Base-by-base conservation (phyloP, 2,113 vertebrate species). In the Rhinichthys klamathensis region DNA sequence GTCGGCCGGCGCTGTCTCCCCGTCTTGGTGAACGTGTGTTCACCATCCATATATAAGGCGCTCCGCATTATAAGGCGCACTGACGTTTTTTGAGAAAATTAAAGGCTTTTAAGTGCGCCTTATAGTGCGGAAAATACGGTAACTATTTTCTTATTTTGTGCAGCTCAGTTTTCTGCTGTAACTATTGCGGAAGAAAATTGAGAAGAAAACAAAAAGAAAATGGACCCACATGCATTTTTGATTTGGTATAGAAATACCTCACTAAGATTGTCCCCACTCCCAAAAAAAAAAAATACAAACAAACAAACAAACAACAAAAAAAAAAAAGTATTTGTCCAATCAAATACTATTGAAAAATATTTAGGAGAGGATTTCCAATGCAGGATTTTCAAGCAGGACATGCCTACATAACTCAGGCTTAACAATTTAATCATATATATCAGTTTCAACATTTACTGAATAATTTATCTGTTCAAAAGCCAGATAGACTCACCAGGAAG, bases 221-320 rank as follows among this genome's bases (percentile, higher is more conserved):
- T 25, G 30, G 11, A 58, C 41, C 13, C n/a, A 61, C 44, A 38
- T 72, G 23, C 11, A 41, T 82, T 86, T 63, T 61, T 78, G 49
- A 70, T 72, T 61, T 82, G 69, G 76, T 9, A 75, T 6, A 75
- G 38, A 27, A 84, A 60, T 46, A 46, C 65, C 51, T n/a, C n/a
- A n/a, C n/a, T n/a, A n/a, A n/a, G n/a, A n/a, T n/a, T n/a, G n/a
- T n/a, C n/a, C n/a, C n/a, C 38, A 84, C 6, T 54, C 15, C 12
- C 8, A 16, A 21, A 16, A 35, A 69, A 35, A 35, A 69, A 35
- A 13, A 35, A 35, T 2, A 18, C 15, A 21, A 27, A 18, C 35
- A 35, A 5, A 35, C 9, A 2, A 30, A 30, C 15, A 15, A 35
- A 4, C 35, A 35, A n/a, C n/a, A n/a, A n/a, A n/a, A n/a, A n/a